Percentiles rank a stretch among this genome's conserved stretches.
Evolutionary conservation across 1,140 invertebrate species (phyloP).

Genomic region (Cotesia vestalis): DNA sequence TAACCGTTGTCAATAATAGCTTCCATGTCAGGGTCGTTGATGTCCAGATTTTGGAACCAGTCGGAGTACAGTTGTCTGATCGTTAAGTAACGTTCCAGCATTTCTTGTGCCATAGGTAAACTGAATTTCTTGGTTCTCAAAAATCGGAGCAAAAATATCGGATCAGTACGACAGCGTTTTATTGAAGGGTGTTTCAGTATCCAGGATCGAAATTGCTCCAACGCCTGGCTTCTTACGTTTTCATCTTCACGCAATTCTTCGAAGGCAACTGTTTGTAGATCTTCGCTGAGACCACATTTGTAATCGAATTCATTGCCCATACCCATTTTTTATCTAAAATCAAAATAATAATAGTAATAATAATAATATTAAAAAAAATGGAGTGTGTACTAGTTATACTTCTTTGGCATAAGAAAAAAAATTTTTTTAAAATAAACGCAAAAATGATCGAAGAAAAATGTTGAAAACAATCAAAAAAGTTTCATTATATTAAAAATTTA

Average conservation of each 20-base stretch:
- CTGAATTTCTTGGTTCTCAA: constrained; percentile 87
- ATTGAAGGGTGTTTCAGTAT: constrained; percentile 80
- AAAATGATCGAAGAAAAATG: too few relatives aligned
- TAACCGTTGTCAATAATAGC: constrained; percentile 86
- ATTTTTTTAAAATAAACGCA: too few relatives aligned
- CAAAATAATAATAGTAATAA: neutral
- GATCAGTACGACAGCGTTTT: constrained; percentile 79
- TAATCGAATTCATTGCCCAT: constrained; percentile 50
- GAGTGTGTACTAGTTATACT: too few relatives aligned
- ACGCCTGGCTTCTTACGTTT: constrained; percentile 71
- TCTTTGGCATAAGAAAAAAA: too few relatives aligned
- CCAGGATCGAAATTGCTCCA: constrained; percentile 79
- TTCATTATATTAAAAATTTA: too few relatives aligned
- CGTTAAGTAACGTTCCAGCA: constrained; percentile 85
- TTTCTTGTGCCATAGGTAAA: constrained; percentile 82
- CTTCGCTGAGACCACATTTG: constrained; percentile 57
- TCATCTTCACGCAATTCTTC: constrained; percentile 79
- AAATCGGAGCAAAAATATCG: constrained; percentile 82
- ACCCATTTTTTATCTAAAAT: constrained; percentile 38
- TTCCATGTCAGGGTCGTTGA: constrained; percentile 74
- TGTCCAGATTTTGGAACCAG: constrained; percentile 84
- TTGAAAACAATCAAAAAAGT: too few relatives aligned
- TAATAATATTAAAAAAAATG: constrained; percentile 7
- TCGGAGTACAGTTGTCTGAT: constrained; percentile 82
- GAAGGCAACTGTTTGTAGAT: constrained; percentile 70